Base-by-base conservation (phyloP, 2,113 vertebrate genomes). In the Mus spicilegus region DNA sequence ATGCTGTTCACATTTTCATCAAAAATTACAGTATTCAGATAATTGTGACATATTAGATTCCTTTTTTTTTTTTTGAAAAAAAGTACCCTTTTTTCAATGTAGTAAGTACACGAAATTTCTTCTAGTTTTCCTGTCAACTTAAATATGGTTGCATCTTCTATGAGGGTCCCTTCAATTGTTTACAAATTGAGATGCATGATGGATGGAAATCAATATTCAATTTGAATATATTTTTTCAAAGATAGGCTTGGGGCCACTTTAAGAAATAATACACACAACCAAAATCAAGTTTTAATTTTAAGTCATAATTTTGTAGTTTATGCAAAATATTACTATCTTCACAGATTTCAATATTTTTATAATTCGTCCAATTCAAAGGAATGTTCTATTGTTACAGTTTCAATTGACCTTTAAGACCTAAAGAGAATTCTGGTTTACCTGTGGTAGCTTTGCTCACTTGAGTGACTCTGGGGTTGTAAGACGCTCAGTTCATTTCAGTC, bases 401-500 rank as follows among this genome's bases (percentile, higher is more conserved):
- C 65, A 96, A 28, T 87, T 98, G 98, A 98, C 95, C 96, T 98
- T 98, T 98, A 97, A 96, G 88, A 95, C 97, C 69, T n/a, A 97
- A 82, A 86, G 36, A 97, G 82, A 30, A 90, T 94, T 91, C 54
- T 93, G 75, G 92, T 98, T 98, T 98, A 89, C 97, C 93, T 95
- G 94, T 70, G 69, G 63, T 95, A 97, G 86, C 7, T 97, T 97
- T 97, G 97, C 93, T 92, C 95, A 97, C 97, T 95, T 94, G 96
- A 98, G 96, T 95, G 67, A 96, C 87, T 95, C 22, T 17, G 33
- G 22, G 28, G 24, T 58, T 92, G 56, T 63, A 10, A 72, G 10
- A 46, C 82, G 98, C 87, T 86, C 58, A 95, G 89, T 96, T 97
- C 96, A 98, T 97, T 98, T 98, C 97, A 98, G 97, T 91, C 97